Evolutionary conservation across 2,888 invertebrate species (phyloP).

Genomic region (Sarcophaga subvicina): DNA sequence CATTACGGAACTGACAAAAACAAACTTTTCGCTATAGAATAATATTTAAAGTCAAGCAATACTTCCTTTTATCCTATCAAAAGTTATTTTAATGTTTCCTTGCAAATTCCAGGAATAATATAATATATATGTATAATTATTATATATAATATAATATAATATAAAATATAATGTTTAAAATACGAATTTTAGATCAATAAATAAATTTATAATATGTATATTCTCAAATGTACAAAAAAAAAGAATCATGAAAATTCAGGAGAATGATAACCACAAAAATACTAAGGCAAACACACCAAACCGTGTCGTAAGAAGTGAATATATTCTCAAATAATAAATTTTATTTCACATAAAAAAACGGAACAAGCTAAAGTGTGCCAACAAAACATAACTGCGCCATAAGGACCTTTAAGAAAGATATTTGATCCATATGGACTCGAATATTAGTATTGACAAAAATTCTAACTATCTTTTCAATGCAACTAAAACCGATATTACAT

Average conservation of each 20-base stretch:
- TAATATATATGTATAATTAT: too few relatives aligned
- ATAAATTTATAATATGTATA: background rate
- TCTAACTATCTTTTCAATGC: too few relatives aligned
- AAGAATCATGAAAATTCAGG: background rate
- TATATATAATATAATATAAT: too few relatives aligned
- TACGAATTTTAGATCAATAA: too few relatives aligned
- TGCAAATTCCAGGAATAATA: too few relatives aligned
- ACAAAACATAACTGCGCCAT: background rate
- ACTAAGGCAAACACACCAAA: background rate
- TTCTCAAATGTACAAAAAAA: background rate
- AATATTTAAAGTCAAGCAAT: too few relatives aligned
- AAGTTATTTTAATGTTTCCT: too few relatives aligned
- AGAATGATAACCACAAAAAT: background rate
- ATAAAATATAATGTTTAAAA: too few relatives aligned
- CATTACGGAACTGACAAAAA: too few relatives aligned
- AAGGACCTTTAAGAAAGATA: background rate
- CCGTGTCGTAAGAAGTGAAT: background rate
- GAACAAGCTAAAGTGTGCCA: background rate
- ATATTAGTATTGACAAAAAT: background rate
- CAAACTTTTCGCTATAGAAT: too few relatives aligned
- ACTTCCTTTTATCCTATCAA: too few relatives aligned
- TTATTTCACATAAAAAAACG: background rate
- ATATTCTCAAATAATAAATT: too few relatives aligned
- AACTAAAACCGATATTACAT: background rate
- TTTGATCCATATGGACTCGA: conserved; percentile 5